Conservation (phyloP, 2,888 invertebrate species). For the Osmoderma eremita region DNA sequence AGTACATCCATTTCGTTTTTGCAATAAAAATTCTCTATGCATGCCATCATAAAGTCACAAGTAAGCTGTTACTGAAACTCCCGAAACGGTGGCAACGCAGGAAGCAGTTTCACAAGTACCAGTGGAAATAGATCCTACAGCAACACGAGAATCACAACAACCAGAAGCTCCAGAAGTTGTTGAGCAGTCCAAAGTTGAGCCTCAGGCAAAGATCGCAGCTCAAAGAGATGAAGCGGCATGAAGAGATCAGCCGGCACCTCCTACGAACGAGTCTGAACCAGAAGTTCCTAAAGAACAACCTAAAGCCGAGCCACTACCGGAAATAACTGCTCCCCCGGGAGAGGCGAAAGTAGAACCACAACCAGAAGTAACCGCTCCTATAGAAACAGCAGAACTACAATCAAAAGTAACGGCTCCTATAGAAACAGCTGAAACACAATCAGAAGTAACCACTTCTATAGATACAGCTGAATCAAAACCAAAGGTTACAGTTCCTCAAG, state of each 20-base stretch:
- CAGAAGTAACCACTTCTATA: constrained; percentile 9
- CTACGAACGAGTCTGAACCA: not conserved
- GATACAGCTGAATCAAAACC: constrained; percentile 19
- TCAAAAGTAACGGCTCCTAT: constrained; percentile 11
- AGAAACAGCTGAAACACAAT: constrained; percentile 19
- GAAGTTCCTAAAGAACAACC: constrained; percentile 28
- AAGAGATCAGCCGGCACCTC: not conserved
- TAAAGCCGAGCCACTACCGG: not conserved
- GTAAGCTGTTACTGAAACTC: not conserved
- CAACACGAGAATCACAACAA: not conserved
- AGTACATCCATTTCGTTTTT: too few relatives aligned
- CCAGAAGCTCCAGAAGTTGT: not conserved
- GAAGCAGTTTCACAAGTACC: not conserved
- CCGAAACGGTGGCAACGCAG: not conserved
- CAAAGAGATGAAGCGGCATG: too few relatives aligned
- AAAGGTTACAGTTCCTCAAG: constrained; percentile 22
- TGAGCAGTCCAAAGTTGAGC: not conserved
- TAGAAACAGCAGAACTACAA: constrained; percentile 17
- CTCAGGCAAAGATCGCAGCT: not conserved
- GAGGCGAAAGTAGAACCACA: constrained; percentile 14
- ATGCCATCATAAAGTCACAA: too few relatives aligned
- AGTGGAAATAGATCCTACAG: too few relatives aligned
- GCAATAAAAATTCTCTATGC: too few relatives aligned
- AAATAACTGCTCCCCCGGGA: not conserved
- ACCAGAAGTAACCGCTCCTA: not conserved